These are phyloP conservation scores for Eupithecia pulchellata DNA, from an alignment of 2,888 invertebrate genomes.

Conservation along the genomic window DNA sequence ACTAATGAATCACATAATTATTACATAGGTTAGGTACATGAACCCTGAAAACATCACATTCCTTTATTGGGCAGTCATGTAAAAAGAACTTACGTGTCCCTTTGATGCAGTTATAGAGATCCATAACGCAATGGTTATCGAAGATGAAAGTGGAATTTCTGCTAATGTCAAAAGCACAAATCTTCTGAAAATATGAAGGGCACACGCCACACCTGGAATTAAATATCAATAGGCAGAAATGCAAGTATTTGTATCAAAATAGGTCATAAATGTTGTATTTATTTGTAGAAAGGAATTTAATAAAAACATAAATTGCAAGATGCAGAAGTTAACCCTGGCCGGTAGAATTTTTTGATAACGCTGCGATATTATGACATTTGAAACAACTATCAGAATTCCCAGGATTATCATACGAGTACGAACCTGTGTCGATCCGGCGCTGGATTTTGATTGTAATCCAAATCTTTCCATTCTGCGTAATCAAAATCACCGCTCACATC, in stretches of 20 bases:
- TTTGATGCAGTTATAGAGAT: constrained; percentile 74
- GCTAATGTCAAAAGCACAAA: constrained; percentile 67
- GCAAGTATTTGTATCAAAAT: not conserved
- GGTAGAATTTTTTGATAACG: not conserved
- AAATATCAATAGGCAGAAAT: not conserved
- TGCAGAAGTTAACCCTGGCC: too few relatives aligned
- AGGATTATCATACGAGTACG: constrained; percentile 22
- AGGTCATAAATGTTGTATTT: not conserved
- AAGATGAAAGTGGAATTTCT: constrained; percentile 69
- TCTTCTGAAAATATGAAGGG: constrained; percentile 76
- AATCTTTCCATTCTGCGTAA: not conserved
- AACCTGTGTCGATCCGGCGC: constrained; percentile 63
- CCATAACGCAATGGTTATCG: constrained; percentile 79
- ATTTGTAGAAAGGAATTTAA: not conserved
- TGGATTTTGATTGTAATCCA: constrained; percentile 50
- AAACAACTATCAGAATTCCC: not conserved
- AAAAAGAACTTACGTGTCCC: constrained; percentile 60
- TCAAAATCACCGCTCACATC: constrained; percentile 35
- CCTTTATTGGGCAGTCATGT: not conserved
- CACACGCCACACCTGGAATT: constrained; percentile 73
- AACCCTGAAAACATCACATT: not conserved
- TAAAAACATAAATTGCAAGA: too few relatives aligned
- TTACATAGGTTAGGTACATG: not conserved
- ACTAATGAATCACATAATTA: not conserved
- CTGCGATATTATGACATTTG: too few relatives aligned